These are phyloP conservation scores for Agrilus biguttatus DNA, from an alignment of 2,888 invertebrate species.

Conservation along the genomic window DNA sequence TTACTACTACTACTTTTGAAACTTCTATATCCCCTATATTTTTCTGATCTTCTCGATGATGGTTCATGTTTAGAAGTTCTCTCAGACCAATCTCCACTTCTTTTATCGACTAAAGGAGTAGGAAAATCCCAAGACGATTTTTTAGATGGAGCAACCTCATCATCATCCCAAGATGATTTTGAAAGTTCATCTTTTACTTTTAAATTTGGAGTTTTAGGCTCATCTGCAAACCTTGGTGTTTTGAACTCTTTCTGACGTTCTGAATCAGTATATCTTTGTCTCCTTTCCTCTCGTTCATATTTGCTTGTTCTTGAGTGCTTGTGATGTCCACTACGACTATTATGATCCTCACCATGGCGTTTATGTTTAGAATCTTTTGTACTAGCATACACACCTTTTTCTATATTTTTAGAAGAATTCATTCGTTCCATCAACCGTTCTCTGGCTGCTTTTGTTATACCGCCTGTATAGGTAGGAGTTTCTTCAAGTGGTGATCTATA, in stretches of 20 bases:
- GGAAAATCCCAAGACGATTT: conserved; percentile 89
- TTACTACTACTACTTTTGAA: conserved; percentile 22
- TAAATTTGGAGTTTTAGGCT: conserved; percentile 70
- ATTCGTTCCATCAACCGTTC: conserved; percentile 56
- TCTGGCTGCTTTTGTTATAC: conserved; percentile 67
- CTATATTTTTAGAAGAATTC: conserved; percentile 35
- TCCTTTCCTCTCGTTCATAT: conserved; percentile 20
- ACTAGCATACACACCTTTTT: conserved; percentile 58
- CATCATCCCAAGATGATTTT: conserved; percentile 64
- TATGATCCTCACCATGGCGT: conserved; percentile 18
- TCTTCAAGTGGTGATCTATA: conserved; percentile 71
- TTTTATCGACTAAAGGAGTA: conserved; percentile 52
- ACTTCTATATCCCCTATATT: conserved; percentile 31
- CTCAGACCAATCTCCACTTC: conserved; percentile 25
- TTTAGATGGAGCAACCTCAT: conserved; percentile 39
- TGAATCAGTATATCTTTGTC: conserved; percentile 19
- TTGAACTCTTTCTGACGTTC: conserved; percentile 9
- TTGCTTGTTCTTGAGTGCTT: conserved; percentile 18
- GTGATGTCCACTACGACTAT: conserved; percentile 27
- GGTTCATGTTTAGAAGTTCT: conserved; percentile 14
- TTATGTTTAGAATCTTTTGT: conserved; percentile 37
- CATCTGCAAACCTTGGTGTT: conserved; percentile 61
- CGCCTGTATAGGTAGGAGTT: conserved; percentile 90
- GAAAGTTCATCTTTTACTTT: conserved; percentile 46
- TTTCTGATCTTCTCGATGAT: conserved; percentile 15